Base-by-base conservation (phyloP, 2,888 invertebrate species). In the Agriopis leucophaearia region DNA sequence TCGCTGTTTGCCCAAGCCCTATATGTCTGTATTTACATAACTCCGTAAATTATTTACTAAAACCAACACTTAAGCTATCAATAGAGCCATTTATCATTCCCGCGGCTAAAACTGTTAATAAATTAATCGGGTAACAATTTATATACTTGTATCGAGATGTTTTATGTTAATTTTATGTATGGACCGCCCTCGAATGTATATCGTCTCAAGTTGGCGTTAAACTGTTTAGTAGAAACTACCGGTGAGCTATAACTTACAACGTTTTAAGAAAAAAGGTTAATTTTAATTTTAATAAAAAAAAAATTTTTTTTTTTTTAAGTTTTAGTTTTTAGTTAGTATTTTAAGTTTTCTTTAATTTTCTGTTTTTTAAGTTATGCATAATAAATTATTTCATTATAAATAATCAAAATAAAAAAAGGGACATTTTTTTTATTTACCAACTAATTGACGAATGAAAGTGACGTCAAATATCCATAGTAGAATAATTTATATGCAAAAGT, bases 121-220 rank as follows among this genome's bases (percentile, higher is more conserved):
- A 88, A 90, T 87, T 86, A 86, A 86, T 84, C 80, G 78, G 75
- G 78, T 77, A 78, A 86, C 83, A 87, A 87, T 87, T 88, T 88
- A 89, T 87, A 82, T 84, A 83, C 80, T 84, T 82, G 80, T 84
- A 84, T 87, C 84, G 82, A 85, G 84, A 86, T 84, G 86, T 88
- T 91, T 87, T 86, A 90, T 90, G 90, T 78, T 89, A 89, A 92
- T 91, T 89, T 90, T 89, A 90, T 91, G 88, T 87, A 86, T 80
- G 81, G 77, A 74, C 84, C 88, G 86, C 88, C 86, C 83, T 85
- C 79, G 72, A 78, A 77, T 81, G 82, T 84, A 85, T 87, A 83
- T 85, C 82, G 80, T 78, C 74, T 78, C 81, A 78, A 79, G 79
- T 83, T 81, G 74, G 81, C 77, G 74, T 78, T 80, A 55, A 55